Evolutionary conservation across 2,797 vertebrate genomes (phyloP).

Genomic region (Buphagus erythrorhynchus): DNA sequence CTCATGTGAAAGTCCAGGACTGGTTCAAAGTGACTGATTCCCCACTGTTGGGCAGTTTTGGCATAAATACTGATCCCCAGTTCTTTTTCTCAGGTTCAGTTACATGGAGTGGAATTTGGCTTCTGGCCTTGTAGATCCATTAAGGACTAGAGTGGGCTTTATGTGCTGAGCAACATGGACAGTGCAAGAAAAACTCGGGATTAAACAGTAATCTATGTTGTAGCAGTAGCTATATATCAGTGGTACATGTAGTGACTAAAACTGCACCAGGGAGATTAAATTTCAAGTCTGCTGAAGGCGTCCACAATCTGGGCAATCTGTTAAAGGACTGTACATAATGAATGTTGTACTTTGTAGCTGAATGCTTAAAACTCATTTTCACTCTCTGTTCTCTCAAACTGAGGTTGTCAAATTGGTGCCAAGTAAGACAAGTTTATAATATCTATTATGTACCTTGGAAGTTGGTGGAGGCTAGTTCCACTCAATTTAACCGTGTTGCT

Average conservation of each 20-base stretch:
- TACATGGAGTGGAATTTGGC: not conserved
- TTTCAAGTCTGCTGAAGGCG: slow-evolving; percentile 13
- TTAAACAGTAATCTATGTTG: not conserved
- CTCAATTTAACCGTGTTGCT: slow-evolving; percentile 63
- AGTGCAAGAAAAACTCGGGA: not conserved
- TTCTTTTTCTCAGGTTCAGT: not conserved
- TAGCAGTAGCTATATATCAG: not conserved
- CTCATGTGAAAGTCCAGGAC: not conserved
- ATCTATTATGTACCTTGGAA: slow-evolving; percentile 60
- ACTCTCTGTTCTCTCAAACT: slow-evolving; percentile 41
- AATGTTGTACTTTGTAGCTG: slow-evolving; percentile 22
- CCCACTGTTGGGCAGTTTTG: not conserved
- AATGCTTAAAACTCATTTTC: slow-evolving; percentile 63
- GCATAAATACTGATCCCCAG: not conserved
- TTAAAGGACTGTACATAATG: slow-evolving; percentile 24
- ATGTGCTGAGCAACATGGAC: not conserved
- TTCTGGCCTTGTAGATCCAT: not conserved
- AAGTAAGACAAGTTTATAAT: slow-evolving; percentile 66
- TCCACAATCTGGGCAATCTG: slow-evolving; percentile 58
- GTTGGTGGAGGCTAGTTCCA: slow-evolving; percentile 55
- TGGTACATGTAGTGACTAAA: not conserved
- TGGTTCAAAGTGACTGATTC: not conserved
- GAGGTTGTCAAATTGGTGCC: slow-evolving; percentile 61
- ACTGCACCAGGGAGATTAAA: not conserved
- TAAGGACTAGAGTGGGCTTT: not conserved